Conservation (phyloP, 2,797 vertebrate genomes). For the Lacerta bilineata region DNA sequence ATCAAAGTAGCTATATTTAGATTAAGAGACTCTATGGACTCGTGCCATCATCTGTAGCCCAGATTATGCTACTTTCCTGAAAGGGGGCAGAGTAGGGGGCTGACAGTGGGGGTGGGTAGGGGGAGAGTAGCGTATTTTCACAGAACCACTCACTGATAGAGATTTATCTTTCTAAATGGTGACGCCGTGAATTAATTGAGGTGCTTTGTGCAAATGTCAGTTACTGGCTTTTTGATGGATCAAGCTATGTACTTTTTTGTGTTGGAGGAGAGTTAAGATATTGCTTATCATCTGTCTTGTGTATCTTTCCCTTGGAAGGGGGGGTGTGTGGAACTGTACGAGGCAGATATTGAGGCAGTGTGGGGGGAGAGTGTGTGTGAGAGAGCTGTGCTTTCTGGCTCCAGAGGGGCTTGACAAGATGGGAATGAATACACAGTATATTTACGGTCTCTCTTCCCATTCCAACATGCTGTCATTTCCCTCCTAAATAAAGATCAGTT, state of each 20-base stretch:
- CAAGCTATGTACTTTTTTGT: conserved; percentile 39
- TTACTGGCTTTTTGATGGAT: conserved; percentile 64
- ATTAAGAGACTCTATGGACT: conserved; percentile 1
- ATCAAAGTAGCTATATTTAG: neutral
- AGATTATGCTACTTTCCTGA: neutral
- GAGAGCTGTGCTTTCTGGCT: conserved; percentile 41
- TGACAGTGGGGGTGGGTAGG: neutral
- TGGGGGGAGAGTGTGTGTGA: neutral
- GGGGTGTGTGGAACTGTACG: conserved; percentile 19
- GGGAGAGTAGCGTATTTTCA: conserved; percentile 13
- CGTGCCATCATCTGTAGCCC: neutral
- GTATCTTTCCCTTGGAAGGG: conserved; percentile 42
- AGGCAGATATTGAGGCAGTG: conserved; percentile 16
- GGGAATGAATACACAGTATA: conserved; percentile 31
- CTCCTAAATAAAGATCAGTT: conserved; percentile 36
- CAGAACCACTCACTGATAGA: conserved; percentile 49
- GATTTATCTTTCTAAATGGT: conserved; percentile 62
- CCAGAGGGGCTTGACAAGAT: conserved; percentile 35
- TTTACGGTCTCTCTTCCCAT: conserved; percentile 30
- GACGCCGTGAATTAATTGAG: conserved; percentile 64
- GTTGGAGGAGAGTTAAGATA: conserved; percentile 53
- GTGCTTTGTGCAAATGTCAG: conserved; percentile 64
- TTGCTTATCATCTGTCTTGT: conserved; percentile 67
- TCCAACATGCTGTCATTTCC: conserved; percentile 19
- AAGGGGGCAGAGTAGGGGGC: neutral